These are phyloP conservation scores for Zhengitettix transpicula DNA, from an alignment of 2,888 invertebrate species.

Conservation along the genomic window DNA sequence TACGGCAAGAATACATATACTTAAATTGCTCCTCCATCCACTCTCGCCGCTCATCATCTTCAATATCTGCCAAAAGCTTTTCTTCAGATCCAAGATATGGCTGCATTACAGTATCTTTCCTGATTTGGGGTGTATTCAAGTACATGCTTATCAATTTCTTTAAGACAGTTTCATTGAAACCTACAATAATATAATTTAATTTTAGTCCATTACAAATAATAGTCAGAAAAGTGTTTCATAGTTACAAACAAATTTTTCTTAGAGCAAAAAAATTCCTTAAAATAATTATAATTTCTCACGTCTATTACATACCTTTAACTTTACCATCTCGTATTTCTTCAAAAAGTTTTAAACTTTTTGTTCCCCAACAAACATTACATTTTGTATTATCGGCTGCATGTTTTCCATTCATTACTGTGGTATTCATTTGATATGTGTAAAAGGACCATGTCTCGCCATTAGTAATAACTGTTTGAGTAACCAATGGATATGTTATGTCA, in stretches of 20 bases:
- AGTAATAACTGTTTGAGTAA: conserved; percentile 74
- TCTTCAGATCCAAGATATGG: conserved; percentile 49
- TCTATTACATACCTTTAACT: conserved; percentile 27
- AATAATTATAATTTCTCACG: no score
- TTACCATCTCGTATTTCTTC: conserved; percentile 50
- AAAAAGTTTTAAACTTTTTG: conserved; percentile 52
- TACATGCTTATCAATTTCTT: conserved; percentile 58
- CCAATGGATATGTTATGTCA: conserved; percentile 80
- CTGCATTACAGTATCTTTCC: conserved; percentile 43
- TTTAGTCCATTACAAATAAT: background rate
- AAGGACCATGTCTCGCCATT: conserved; percentile 79
- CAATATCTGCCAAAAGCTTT: conserved; percentile 46
- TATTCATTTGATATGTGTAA: conserved; percentile 85
- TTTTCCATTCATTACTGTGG: conserved; percentile 47
- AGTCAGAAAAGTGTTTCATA: background rate
- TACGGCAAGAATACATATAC: conserved; percentile 48
- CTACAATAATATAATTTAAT: conserved; percentile 21
- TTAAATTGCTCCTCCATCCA: conserved; percentile 57
- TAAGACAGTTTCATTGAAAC: conserved; percentile 65
- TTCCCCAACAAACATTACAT: conserved; percentile 67
- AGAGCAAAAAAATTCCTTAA: no score
- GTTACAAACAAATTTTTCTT: background rate
- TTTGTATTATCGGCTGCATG: conserved; percentile 43
- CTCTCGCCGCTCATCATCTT: conserved; percentile 44
- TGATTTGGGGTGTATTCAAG: conserved; percentile 44